Base-by-base conservation (phyloP, 2,113 vertebrate species). In the Passer montanus region DNA sequence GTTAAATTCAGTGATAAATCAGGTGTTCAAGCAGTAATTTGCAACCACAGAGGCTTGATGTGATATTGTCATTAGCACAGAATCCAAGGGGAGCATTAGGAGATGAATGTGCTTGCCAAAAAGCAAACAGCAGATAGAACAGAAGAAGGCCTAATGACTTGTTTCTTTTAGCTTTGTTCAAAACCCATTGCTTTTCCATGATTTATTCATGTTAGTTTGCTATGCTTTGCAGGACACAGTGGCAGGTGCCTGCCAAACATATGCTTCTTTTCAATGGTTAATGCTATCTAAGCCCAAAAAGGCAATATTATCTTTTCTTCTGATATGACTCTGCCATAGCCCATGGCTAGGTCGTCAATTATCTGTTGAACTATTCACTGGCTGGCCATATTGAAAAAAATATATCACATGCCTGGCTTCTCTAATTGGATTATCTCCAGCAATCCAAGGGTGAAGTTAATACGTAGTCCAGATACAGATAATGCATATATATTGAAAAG, bases 281-380 rank as follows among this genome's bases (percentile, higher is more conserved):
- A 66, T 74, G 76, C 46, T 78, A 58, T 68, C 88, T 56, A 56
- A 81, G 69, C 56, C 79, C 81, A 63, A 72, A 81, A 90, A 93
- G 44, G 63, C 75, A 90, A 1, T 75, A 75, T 94, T 87, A 78
- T 89, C 64, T 93, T 92, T 95, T 86, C 85, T 78, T 95, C 76
- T 64, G 15, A 5, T 41, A 46, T 62, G 88, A 84, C 35, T 68
- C 47, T 88, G 67, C 59, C 62, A 60, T 86, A 81, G 94, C 93
- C 95, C 75, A 53, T 56, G 92, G 95, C 88, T 86, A 96, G 44
- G 59, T 93, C 79, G 68, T 93, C 90, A 92, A 96, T 97, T 97
- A 95, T 90, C 92, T 87, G 90, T 81, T 96, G 80, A 93, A 96
- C 92, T 94, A 94, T 94, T 95, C 92, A 94, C 94, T 92, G 80